Evolutionary conservation across 2,888 invertebrate species (phyloP), one percentile per base, ranked within the genome.

Genomic region (Monochamus alternatus): DNA sequence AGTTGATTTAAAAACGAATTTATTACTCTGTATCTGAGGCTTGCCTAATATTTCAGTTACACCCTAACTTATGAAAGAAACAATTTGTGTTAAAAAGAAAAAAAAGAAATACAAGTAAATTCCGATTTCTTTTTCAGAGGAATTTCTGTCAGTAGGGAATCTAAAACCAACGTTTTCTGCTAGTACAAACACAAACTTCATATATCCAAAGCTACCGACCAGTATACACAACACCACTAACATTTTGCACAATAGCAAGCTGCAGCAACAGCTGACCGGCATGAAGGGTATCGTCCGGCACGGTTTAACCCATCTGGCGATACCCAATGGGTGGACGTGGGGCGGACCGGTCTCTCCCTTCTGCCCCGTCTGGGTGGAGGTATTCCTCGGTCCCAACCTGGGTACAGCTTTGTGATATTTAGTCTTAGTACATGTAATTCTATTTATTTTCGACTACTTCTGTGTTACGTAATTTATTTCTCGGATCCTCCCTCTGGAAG

Each of bases 311-410:
- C 95, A 95, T 84, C 89, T 95, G 70, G 95, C 95, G 65, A 96
- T 96, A 79, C 96, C 96, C 0, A 91, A 93, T n/a, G 95, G 95
- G 4, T 96, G 95, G 95, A 92, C 92, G 22, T 95, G 95, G 95
- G 95, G 95, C 10, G 96, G 96, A 0, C 91, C 93, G 0, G 94
- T 93, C 1, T 95, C 95, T 38, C 92, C 93, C 52, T 93, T 92
- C 87, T 94, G 93, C 83, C 96, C 96, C 1, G 89, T 95, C 2
- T 96, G 94, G 94, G 92, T 92, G n/a, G 95, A 95, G 87, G 88
- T 93, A 73, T 91, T 89, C 81, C 80, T 86, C n/a, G 82, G 79
- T 80, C 81, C 82, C 72, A 82, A 82, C 70, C 72, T 75, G 38
- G 84, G 84, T 75, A 84, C 84, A 60, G 81, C 84, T 78, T 85